Percentiles rank a stretch among this genome's conserved stretches.
phyloP scores from a whole-genome alignment of 2,797 vertebrate genomes.

The Urocyon cinereoargenteus region DNA sequence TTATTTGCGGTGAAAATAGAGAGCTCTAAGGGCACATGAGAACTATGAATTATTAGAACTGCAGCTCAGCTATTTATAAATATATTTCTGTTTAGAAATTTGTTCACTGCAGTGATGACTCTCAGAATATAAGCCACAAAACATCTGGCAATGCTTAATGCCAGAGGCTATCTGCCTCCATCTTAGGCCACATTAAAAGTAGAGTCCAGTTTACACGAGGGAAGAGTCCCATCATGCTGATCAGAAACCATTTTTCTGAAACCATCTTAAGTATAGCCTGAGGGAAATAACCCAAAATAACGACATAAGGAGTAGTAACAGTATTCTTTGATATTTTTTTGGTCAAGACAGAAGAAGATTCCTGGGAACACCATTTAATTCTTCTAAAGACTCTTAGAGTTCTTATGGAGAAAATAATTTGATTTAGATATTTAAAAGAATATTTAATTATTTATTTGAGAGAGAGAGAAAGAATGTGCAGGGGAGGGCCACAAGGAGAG shows the following conservation, averaged over 20 bases:
- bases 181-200: neutral
- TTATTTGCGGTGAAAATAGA: conserved; percentile 34
- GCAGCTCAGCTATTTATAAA: conserved; percentile 31
- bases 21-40: neutral
- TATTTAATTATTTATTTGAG: neutral
- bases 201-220: neutral
- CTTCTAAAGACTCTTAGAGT: neutral
- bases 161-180: neutral
- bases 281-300: neutral
- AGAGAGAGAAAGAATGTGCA: neutral
- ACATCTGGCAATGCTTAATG: neutral
- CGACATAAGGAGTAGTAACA: neutral
- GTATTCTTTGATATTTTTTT: neutral
- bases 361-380: neutral
- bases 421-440: neutral
- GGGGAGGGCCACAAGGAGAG: neutral
- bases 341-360: neutral
- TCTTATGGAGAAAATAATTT: neutral
- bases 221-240: neutral
- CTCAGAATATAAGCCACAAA: neutral
- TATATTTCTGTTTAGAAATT: conserved; percentile 27
- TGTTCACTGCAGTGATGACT: conserved; percentile 8
- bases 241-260: conserved; percentile 33
- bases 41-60: conserved; percentile 2
- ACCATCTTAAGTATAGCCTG: neutral